Evolutionary conservation across 2,113 vertebrate genomes (phyloP).

Genomic region (Oryzias celebensis): DNA sequence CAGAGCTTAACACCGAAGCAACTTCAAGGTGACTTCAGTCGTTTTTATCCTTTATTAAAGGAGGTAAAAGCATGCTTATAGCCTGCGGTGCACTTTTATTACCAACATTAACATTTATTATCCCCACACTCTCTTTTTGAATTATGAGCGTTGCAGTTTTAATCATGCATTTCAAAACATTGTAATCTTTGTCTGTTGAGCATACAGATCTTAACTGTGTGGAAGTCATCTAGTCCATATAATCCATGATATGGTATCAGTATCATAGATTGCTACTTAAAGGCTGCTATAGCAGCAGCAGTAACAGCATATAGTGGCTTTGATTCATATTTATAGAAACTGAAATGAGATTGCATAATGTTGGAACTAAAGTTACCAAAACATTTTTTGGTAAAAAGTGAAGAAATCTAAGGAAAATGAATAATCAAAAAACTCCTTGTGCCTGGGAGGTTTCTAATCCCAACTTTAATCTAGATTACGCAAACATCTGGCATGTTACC

Average conservation of each 20-base stretch:
- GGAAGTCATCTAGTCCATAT: too few species aligned
- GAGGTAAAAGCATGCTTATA: constrained; percentile 10
- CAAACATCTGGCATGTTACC: constrained; percentile 60
- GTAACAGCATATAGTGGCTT: too few species aligned
- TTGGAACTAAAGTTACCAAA: constrained; percentile 12
- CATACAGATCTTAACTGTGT: constrained; percentile 13
- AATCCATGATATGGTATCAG: too few species aligned
- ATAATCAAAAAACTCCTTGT: constrained; percentile 17
- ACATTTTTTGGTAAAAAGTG: not conserved
- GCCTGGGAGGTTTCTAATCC: constrained; percentile 51
- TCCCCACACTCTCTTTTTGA: not conserved
- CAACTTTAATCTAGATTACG: constrained; percentile 69
- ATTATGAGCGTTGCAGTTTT: not conserved
- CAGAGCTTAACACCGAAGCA: too few species aligned
- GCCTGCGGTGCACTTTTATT: constrained; percentile 7
- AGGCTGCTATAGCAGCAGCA: too few species aligned
- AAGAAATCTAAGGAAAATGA: constrained; percentile 8
- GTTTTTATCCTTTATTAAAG: not conserved
- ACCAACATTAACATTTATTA: not conserved
- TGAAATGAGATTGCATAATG: not conserved
- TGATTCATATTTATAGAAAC: too few species aligned
- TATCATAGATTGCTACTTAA: too few species aligned
- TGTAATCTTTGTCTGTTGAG: not conserved
- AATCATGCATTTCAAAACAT: not conserved
- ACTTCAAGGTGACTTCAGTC: too few species aligned